These are phyloP conservation scores for Bos indicus DNA, from an alignment of 2,113 vertebrate species.

Conservation along the genomic window DNA sequence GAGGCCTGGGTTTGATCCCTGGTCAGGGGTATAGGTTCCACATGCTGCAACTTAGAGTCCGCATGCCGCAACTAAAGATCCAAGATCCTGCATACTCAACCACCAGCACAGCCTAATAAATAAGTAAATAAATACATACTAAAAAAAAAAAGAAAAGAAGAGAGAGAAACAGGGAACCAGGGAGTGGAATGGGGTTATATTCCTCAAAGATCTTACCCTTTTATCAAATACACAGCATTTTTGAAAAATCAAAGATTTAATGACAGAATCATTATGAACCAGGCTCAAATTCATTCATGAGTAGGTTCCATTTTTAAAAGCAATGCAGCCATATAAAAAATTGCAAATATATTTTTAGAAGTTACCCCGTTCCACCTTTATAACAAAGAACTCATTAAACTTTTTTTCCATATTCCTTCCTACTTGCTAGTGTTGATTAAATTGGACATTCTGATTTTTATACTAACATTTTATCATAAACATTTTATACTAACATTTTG, in stretches of 20 bases:
- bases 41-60: background rate
- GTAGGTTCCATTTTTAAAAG: background rate
- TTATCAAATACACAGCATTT: background rate
- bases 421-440: background rate
- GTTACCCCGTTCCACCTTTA: background rate
- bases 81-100: background rate
- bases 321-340: background rate
- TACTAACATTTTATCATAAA: background rate
- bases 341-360: background rate
- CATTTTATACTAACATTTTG: background rate
- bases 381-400: background rate
- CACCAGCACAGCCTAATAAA: background rate
- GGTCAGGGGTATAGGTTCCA: background rate
- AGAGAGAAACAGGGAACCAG: background rate
- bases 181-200: background rate
- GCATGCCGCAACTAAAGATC: fast-evolving
- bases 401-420: background rate
- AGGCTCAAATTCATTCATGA: background rate
- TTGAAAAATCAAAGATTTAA: background rate
- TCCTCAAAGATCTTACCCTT: background rate
- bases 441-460: background rate
- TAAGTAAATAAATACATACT: background rate
- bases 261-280: background rate
- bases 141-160: background rate
- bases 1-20: background rate